These are phyloP conservation scores for Myotis findleyi DNA, from an alignment of 2,797 vertebrate genomes.

Conservation along the genomic window DNA sequence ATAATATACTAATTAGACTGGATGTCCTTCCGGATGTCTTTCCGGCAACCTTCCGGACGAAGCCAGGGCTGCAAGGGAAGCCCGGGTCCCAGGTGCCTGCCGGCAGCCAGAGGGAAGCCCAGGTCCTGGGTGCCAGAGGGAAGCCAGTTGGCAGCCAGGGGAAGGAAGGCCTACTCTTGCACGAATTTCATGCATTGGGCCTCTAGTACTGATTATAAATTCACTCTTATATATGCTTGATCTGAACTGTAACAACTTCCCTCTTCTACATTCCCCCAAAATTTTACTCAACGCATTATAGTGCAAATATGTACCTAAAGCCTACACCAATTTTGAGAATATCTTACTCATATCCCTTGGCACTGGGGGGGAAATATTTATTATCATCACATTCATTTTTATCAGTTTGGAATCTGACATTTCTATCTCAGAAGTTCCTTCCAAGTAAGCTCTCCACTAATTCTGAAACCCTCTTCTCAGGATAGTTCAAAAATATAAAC, in stretches of 20 bases:
- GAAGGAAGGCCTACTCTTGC: too few relatives aligned
- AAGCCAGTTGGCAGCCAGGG: too few relatives aligned
- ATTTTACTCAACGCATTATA: background rate
- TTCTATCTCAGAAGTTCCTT: background rate
- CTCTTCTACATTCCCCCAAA: background rate
- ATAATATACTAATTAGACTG: too few relatives aligned
- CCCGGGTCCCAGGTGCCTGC: too few relatives aligned
- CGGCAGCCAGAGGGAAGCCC: too few relatives aligned
- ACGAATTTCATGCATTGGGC: too few relatives aligned
- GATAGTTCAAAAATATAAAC: slow-evolving; percentile 50
- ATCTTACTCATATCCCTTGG: background rate
- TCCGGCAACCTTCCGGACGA: too few relatives aligned
- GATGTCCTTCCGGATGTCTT: too few relatives aligned
- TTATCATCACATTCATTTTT: background rate
- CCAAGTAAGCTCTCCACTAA: background rate
- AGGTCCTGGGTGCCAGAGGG: too few relatives aligned
- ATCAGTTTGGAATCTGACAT: background rate
- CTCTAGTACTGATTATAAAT: background rate
- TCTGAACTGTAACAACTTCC: background rate
- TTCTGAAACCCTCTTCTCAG: background rate
- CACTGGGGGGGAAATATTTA: background rate
- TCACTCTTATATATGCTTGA: background rate
- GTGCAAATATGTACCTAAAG: slow-evolving; percentile 38
- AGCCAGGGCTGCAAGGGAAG: too few relatives aligned
- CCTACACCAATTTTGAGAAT: background rate